Percentiles rank a stretch among this genome's conserved stretches.
Evolutionary conservation across 2,113 vertebrate species (phyloP).

Genomic region (Mormyrus iriodes): DNA sequence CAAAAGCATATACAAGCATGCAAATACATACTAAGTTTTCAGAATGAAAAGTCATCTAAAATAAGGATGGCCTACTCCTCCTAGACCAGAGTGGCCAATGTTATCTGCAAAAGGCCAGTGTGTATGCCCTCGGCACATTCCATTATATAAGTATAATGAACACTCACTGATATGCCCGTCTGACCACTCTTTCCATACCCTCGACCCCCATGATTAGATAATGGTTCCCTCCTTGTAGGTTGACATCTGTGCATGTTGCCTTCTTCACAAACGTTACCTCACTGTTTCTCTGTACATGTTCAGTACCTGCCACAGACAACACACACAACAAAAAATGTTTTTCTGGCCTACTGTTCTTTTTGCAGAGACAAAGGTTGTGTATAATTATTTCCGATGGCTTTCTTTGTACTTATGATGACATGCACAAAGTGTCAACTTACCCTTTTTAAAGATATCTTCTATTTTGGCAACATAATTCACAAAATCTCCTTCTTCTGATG

Average conservation of each 20-base stretch:
- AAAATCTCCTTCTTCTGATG: conserved; percentile 71
- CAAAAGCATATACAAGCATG: neutral
- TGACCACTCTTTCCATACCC: conserved; percentile 41
- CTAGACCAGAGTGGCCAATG: neutral
- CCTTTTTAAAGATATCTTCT: conserved; percentile 69
- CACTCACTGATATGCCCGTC: conserved; percentile 34
- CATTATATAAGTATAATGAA: neutral
- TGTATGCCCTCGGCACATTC: neutral
- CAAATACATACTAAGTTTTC: neutral
- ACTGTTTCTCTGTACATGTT: conserved; percentile 46
- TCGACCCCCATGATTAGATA: conserved; percentile 83
- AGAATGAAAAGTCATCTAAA: neutral
- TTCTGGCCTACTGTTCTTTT: neutral
- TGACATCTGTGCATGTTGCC: conserved; percentile 61
- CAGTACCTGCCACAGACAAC: conserved; percentile 47
- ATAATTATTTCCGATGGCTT: neutral
- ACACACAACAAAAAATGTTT: neutral
- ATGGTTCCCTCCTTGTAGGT: conserved; percentile 57
- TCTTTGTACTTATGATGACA: conserved; percentile 9
- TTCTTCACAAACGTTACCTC: conserved; percentile 77
- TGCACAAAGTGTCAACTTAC: conserved; percentile 41
- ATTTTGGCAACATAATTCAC: conserved; percentile 68
- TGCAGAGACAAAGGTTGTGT: neutral
- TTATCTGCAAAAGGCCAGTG: neutral
- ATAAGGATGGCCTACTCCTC: neutral